phyloP scores from a whole-genome alignment of 2,888 invertebrate species.

The Atrina japonica region DNA sequence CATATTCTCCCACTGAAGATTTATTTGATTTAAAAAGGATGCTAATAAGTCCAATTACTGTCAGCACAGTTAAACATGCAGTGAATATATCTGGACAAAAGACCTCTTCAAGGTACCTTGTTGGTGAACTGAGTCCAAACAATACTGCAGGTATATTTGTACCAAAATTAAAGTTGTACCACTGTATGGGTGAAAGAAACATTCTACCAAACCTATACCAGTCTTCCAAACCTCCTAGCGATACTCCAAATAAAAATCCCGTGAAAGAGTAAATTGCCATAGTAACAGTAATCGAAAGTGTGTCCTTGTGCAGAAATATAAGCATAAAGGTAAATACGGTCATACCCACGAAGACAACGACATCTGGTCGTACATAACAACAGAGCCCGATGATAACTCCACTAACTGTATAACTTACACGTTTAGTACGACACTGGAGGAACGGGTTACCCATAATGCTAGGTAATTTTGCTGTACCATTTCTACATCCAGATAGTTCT shows the following conservation, averaged over 20 bases:
- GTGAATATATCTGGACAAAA: conserved; percentile 31
- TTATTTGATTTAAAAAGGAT: background rate
- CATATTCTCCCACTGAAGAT: background rate
- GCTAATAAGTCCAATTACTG: conserved; percentile 8
- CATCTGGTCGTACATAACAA: conserved; percentile 50
- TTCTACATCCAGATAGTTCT: too few relatives aligned
- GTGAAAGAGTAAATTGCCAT: background rate
- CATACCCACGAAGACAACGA: conserved; percentile 30
- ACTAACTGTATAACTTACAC: conserved; percentile 5
- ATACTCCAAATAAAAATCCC: conserved; percentile 47
- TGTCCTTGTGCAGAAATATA: background rate
- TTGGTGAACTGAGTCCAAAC: conserved; percentile 50
- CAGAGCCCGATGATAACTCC: conserved; percentile 47
- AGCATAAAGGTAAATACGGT: conserved; percentile 24
- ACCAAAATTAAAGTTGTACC: conserved; percentile 68
- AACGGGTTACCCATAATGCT: too few relatives aligned
- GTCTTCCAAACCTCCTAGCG: conserved; percentile 61
- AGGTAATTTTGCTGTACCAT: too few relatives aligned
- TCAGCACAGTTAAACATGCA: background rate
- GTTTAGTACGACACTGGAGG: too few relatives aligned
- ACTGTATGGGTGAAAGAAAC: conserved; percentile 66
- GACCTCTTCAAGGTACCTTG: conserved; percentile 33
- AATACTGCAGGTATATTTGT: conserved; percentile 55
- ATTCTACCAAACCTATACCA: conserved; percentile 54
- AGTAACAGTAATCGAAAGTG: background rate